Evolutionary conservation across 1,140 invertebrate genomes (phyloP).

Genomic region (Heliothis subflexa): DNA sequence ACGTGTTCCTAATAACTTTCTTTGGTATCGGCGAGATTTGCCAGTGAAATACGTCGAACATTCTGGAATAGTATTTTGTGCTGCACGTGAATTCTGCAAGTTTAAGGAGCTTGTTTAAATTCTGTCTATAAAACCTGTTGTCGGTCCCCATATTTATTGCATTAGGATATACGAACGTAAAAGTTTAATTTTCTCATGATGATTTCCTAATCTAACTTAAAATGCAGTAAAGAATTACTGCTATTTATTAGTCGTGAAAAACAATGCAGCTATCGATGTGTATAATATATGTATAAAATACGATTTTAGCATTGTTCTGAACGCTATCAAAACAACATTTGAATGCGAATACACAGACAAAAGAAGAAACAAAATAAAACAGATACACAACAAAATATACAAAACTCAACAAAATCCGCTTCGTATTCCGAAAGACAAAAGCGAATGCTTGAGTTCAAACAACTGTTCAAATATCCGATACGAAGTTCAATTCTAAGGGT

Average conservation of each 20-base stretch:
- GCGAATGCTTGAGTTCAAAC: constrained; percentile 14
- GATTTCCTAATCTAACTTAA: no score
- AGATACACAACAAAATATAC: not conserved
- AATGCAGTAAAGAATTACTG: no score
- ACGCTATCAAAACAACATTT: not conserved
- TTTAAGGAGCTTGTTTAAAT: not conserved
- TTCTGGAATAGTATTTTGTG: constrained; percentile 14
- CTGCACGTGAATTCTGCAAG: not conserved
- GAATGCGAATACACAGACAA: not conserved
- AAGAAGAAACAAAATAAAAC: not conserved
- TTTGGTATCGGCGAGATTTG: constrained; percentile 52
- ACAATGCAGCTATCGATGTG: no score
- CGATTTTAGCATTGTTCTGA: no score
- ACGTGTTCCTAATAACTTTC: constrained; percentile 44
- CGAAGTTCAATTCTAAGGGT: not conserved
- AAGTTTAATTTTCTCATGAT: no score
- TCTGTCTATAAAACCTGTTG: not conserved
- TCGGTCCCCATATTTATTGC: no score
- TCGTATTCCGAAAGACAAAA: constrained; percentile 1
- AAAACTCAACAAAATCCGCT: not conserved
- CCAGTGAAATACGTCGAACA: constrained; percentile 49
- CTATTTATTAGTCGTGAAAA: no score
- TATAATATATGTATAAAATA: no score
- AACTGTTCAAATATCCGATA: not conserved
- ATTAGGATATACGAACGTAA: no score